Evolutionary conservation across 2,797 vertebrate genomes (phyloP), one percentile per base, ranked within the genome.

Genomic region (Enteromius unitaeniatus): DNA sequence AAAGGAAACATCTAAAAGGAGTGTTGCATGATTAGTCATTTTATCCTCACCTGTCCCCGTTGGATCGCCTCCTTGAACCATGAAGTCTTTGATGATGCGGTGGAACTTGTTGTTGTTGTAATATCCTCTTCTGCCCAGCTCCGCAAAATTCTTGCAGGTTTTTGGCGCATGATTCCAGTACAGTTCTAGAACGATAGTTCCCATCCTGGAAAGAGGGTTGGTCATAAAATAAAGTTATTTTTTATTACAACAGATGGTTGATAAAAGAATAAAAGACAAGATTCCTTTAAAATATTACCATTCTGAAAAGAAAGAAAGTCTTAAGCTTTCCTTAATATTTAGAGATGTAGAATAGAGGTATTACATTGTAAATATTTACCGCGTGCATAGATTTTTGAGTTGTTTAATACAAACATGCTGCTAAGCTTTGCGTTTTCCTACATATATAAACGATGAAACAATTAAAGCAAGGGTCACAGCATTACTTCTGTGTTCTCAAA

Each of bases 61-160:
- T 0, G 96, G 97, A 88, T 98, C 97, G 53, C 97, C 97, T 2
- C 96, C 96, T 75, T 98, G 97, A 81, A 99, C 96, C 97, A 99
- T 98, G 92, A 99, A 99, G 83, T 98, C 96, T 89, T 96, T 97
- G 89, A 99, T 98, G 88, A 98, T 93, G 14, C 98, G 92, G 87
- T 99, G 97, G 89, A 99, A 99, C 88, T 96, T 97, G 19, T 95
- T 99, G 83, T 94, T 96, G n/a, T 95, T 97, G 93, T 97, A 99
- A 90, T 98, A 99, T 4, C 97, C 97, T 13, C 97, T 95, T 51
- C 96, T 95, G 75, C 95, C 88, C 80, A 99, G 89, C 87, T 99
- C 97, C 0, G 97, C 96, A 3, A 99, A 99, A 89, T 99, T 99
- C 90, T 95, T 97, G 86, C 97, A 99, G 37, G 97, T 97, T 78